Evolutionary conservation across 2,113 vertebrate species (phyloP).

Genomic region (Ictalurus punctatus): DNA sequence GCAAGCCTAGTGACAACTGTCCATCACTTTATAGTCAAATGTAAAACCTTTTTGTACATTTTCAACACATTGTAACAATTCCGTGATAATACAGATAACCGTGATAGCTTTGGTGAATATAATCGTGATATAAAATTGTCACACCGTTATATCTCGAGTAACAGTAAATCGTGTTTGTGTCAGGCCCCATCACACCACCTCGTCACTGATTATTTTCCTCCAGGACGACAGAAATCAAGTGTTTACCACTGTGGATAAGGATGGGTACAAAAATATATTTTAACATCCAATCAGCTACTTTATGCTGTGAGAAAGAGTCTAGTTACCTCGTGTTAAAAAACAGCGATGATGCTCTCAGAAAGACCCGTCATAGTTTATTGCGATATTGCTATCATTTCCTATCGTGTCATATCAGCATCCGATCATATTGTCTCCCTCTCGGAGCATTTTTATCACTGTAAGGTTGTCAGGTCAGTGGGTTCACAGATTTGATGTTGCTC

Average conservation of each 20-base stretch:
- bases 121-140: no score
- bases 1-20: no score
- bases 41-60: no score
- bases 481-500: constrained; percentile 12
- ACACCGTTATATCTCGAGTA: no score
- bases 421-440: background rate
- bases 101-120: no score
- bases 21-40: no score
- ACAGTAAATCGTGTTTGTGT: no score
- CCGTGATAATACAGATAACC: no score
- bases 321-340: background rate
- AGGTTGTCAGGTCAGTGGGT: constrained; percentile 2
- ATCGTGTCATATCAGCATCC: background rate
- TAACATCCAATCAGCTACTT: no score
- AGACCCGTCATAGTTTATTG: background rate
- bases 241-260: background rate
- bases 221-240: background rate
- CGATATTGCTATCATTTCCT: background rate
- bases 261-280: background rate
- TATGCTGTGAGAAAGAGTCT: no score
- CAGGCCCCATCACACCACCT: background rate
- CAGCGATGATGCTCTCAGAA: background rate
- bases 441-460: background rate
- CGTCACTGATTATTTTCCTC: background rate
- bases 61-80: no score